Conservation (phyloP, 37 sponge, comb jelly and placozoan genomes). For the Aplysina aerophoba region DNA sequence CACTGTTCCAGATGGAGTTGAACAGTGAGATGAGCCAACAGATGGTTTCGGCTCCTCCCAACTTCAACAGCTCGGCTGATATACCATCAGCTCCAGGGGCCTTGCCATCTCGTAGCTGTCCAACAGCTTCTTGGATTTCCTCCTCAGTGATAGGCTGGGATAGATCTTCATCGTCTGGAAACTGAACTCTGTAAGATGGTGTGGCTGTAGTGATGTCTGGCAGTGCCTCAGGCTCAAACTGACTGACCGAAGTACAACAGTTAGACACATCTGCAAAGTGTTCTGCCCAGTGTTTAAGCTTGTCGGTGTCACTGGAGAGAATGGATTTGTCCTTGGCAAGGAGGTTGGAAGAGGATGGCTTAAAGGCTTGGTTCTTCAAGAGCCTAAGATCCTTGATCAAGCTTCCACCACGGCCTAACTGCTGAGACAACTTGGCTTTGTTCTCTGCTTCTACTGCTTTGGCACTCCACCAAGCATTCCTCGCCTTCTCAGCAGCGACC, state of each 20-base stretch:
- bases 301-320: constrained; percentile 13
- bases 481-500: not conserved
- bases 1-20: constrained; percentile 10
- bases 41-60: constrained; percentile 10
- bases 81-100: constrained; percentile 22
- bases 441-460: constrained; percentile 29
- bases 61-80: constrained; percentile 15
- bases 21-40: not conserved
- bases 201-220: constrained; percentile 1
- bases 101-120: not conserved
- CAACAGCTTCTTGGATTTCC: constrained; percentile 4
- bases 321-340: constrained; percentile 18
- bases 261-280: constrained; percentile 14
- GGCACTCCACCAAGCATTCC: too few relatives aligned
- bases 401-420: not conserved
- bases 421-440: not conserved
- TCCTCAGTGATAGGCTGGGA: constrained; percentile 15
- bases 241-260: not conserved
- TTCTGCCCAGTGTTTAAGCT: constrained; percentile 22
- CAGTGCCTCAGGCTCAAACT: constrained; percentile 4
- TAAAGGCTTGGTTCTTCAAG: not conserved
- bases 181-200: constrained; percentile 10
- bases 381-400: constrained; percentile 33
- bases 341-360: constrained; percentile 1
- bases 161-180: constrained; percentile 1